These are phyloP conservation scores for Caenorhabditis imperialis DNA, from an alignment of 2,888 invertebrate species.

Conservation along the genomic window DNA sequence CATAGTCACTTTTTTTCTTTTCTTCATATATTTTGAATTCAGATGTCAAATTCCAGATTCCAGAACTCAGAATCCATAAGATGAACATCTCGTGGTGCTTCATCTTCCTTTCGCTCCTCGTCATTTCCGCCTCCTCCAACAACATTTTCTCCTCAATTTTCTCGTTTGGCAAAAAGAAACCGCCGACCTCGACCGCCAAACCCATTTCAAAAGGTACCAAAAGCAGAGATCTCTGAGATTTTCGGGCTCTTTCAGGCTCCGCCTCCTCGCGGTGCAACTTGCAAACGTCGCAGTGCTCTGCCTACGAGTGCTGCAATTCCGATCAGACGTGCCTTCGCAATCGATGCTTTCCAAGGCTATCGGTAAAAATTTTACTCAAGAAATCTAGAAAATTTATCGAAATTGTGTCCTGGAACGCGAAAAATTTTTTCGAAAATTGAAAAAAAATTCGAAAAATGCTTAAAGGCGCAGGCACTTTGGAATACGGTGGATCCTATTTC, in stretches of 20 bases:
- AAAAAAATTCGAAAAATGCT: no score
- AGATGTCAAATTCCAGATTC: no score
- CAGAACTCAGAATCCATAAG: background rate
- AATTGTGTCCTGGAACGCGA: no score
- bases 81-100: slow-evolving; percentile 17
- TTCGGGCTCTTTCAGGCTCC: slow-evolving; percentile 1
- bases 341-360: slow-evolving; percentile 48
- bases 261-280: slow-evolving; percentile 27
- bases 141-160: slow-evolving; percentile 47
- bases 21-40: no score
- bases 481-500: no score
- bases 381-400: background rate
- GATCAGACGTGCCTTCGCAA: slow-evolving; percentile 51
- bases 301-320: slow-evolving; percentile 54
- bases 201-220: slow-evolving; percentile 16
- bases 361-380: slow-evolving; percentile 9
- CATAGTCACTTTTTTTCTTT: no score
- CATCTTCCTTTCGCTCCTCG: slow-evolving; percentile 1
- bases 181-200: slow-evolving; percentile 28
- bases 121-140: slow-evolving; percentile 18
- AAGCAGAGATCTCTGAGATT: background rate
- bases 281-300: slow-evolving; percentile 38
- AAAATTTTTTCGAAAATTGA: no score
- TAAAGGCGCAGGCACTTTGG: no score
- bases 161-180: slow-evolving; percentile 40